A percentile compares a stretch with the other conserved stretches of the same genome.
Evolutionary conservation across 2,888 invertebrate genomes (phyloP).

Genomic region (Megamerina dolium): DNA sequence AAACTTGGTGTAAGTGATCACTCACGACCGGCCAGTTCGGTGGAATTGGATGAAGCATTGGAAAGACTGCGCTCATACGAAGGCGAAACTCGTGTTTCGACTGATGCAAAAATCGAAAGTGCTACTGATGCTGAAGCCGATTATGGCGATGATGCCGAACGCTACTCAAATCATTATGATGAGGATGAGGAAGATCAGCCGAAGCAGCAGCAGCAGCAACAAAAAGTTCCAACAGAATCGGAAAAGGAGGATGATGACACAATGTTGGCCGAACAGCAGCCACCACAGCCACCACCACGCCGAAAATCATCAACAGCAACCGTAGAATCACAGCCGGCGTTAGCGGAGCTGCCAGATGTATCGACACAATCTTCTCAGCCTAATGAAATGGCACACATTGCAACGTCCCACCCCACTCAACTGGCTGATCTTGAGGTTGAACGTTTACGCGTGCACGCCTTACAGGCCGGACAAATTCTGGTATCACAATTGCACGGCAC

Average conservation of each 20-base stretch:
- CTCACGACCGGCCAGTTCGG: constrained; percentile 35
- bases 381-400: too few species aligned
- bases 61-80: constrained; percentile 26
- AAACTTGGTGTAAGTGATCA: constrained; percentile 32
- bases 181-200: constrained; percentile 15
- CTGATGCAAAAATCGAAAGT: constrained; percentile 16
- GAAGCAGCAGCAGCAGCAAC: not conserved
- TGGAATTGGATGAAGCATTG: constrained; percentile 38
- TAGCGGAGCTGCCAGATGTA: constrained; percentile 12
- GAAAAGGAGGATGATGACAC: constrained; percentile 12
- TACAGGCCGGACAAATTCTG: constrained; percentile 72
- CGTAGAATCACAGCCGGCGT: constrained; percentile 22
- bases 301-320: constrained; percentile 37
- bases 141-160: constrained; percentile 6
- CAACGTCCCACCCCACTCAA: too few species aligned
- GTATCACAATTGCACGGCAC: constrained; percentile 77
- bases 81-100: constrained; percentile 19
- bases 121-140: constrained; percentile 11
- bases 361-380: constrained; percentile 18
- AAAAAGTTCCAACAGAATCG: not conserved
- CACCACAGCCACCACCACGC: constrained; percentile 39
- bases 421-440: constrained; percentile 74
- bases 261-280: constrained; percentile 11
- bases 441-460: constrained; percentile 67
- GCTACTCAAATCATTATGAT: not conserved